Evolutionary conservation across 37 sponge, comb jelly and placozoan species (phyloP).

Genomic region (Mnemiopsis leidyi): DNA sequence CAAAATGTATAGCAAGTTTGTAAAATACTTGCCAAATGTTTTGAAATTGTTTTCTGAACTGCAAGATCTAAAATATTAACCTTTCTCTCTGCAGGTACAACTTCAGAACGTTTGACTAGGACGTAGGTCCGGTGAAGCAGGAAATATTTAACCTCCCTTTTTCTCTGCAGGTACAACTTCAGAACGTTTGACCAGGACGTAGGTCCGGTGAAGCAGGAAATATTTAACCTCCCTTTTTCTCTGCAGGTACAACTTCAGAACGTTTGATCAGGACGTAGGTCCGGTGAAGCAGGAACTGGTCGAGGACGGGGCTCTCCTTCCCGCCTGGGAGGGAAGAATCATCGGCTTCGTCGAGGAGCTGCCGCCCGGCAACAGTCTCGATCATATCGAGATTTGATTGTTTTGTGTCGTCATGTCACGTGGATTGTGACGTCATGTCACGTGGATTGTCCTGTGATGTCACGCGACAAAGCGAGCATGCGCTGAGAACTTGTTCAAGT

Average conservation of each 20-base stretch:
- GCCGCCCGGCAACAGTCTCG: not conserved
- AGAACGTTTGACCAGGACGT: no score
- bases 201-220: no score
- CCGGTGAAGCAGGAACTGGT: conserved; percentile 16
- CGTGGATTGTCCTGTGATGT: not conserved
- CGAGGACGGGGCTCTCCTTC: not conserved
- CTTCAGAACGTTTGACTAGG: no score
- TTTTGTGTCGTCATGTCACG: not conserved
- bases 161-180: no score
- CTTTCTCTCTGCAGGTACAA: no score
- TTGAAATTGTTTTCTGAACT: no score
- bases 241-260: conserved; percentile 36
- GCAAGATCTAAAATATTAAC: no score
- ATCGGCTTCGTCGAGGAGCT: conserved; percentile 44
- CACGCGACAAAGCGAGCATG: not conserved
- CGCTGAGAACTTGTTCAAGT: not conserved
- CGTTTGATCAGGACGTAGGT: not conserved
- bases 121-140: no score
- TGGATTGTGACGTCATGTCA: not conserved
- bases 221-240: no score
- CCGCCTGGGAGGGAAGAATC: conserved; percentile 10
- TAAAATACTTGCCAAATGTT: no score
- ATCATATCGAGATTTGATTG: conserved; percentile 12
- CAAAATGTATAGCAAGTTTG: no score
- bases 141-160: no score